Conservation (phyloP, 2,113 vertebrate species). For the Hepsetus odoe region DNA sequence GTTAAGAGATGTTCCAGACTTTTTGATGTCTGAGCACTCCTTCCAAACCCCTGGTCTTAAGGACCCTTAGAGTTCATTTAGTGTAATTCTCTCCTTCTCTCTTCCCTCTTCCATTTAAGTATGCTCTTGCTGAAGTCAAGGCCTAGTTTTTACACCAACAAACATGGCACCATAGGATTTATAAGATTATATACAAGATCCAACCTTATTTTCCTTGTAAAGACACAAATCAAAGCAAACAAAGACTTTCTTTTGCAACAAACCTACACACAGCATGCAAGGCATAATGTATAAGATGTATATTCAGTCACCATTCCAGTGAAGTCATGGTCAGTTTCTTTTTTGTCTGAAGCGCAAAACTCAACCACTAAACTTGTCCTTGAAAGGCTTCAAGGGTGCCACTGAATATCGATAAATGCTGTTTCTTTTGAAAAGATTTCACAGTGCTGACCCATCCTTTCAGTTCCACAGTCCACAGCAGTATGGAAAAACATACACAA, state of each 20-base stretch:
- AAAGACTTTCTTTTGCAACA: background rate
- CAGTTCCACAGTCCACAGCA: background rate
- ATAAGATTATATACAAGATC: no score
- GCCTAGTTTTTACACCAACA: background rate
- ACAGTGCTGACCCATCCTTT: background rate
- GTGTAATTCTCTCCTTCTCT: slow-evolving; percentile 4
- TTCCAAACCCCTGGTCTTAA: slow-evolving; percentile 15
- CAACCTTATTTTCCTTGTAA: background rate
- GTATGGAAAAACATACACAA: slow-evolving; percentile 12
- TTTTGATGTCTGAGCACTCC: slow-evolving; percentile 19
- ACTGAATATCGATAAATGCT: background rate
- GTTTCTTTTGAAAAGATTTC: slow-evolving; percentile 8
- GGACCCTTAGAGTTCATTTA: slow-evolving; percentile 22
- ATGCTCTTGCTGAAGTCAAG: background rate
- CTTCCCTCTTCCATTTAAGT: slow-evolving; percentile 4
- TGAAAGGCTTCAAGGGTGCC: background rate
- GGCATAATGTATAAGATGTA: background rate
- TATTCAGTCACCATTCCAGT: background rate
- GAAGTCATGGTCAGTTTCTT: background rate
- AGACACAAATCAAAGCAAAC: background rate
- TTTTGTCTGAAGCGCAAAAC: background rate
- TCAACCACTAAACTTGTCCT: background rate
- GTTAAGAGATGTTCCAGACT: slow-evolving; percentile 3
- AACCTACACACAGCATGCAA: no score
- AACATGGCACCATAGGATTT: background rate